These are phyloP conservation scores for Aphidius ervi DNA, from an alignment of 1,140 invertebrate genomes.

Conservation along the genomic window DNA sequence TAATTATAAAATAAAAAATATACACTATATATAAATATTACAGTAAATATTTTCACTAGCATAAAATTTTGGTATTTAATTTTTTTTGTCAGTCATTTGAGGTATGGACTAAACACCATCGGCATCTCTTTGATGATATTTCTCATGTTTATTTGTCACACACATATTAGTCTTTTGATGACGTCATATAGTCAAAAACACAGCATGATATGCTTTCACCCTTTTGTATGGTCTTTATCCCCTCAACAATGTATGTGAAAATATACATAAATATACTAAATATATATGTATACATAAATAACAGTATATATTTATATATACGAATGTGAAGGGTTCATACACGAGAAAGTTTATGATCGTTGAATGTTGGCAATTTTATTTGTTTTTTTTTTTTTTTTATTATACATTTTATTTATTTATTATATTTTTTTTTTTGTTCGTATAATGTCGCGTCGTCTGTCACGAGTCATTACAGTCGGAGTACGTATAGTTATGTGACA, in stretches of 20 bases:
- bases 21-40: too few species aligned
- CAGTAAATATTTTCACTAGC: too few species aligned
- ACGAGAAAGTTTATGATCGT: slow-evolving; percentile 4
- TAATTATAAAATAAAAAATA: neutral
- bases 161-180: neutral
- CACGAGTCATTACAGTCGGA: slow-evolving; percentile 44
- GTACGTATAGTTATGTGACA: slow-evolving; percentile 40
- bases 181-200: slow-evolving; percentile 1
- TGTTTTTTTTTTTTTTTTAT: slow-evolving; percentile 11
- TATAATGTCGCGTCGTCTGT: slow-evolving; percentile 40
- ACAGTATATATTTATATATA: neutral
- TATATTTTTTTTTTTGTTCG: slow-evolving; percentile 21
- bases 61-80: too few species aligned
- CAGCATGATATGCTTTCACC: too few species aligned
- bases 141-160: slow-evolving; percentile 2
- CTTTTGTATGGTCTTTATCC: too few species aligned
- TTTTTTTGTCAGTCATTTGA: neutral
- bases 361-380: neutral
- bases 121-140: slow-evolving; percentile 6
- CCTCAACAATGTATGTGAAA: too few species aligned
- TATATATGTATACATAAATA: neutral
- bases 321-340: neutral
- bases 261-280: too few species aligned
- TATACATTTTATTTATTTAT: slow-evolving; percentile 21
- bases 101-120: neutral